Conservation (phyloP, 2,797 vertebrate genomes). For the Sternarchorhynchus goeldii region DNA sequence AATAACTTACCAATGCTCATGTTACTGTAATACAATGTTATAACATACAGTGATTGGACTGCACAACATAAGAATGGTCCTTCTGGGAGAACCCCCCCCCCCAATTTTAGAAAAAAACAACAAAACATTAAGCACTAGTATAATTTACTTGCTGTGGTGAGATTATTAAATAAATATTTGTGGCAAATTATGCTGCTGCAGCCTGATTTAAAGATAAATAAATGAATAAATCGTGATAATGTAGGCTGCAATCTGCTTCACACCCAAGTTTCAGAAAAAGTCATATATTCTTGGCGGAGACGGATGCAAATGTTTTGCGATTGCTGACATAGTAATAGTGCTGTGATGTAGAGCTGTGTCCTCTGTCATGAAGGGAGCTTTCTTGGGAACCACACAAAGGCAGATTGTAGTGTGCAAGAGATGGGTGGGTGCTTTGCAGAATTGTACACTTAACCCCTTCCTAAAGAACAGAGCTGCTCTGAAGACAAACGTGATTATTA, state of each 20-base stretch:
- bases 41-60: too few relatives aligned
- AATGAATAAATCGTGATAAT: neutral
- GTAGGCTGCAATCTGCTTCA: neutral
- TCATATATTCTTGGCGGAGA: constrained; percentile 9
- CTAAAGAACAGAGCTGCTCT: constrained; percentile 28
- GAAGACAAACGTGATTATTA: constrained; percentile 35
- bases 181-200: too few relatives aligned
- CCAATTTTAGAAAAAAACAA: too few relatives aligned
- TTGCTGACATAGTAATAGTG: constrained; percentile 64
- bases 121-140: too few relatives aligned
- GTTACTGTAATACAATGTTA: too few relatives aligned
- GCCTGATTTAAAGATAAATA: too few relatives aligned
- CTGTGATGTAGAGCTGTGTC: constrained; percentile 62
- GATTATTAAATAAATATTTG: too few relatives aligned
- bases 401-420: constrained; percentile 41
- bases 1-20: too few relatives aligned
- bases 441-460: constrained; percentile 32
- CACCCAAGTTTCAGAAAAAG: constrained; percentile 24
- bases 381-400: constrained; percentile 64
- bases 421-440: neutral
- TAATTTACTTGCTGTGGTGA: too few relatives aligned
- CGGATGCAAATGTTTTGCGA: constrained; percentile 56
- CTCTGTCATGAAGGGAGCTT: constrained; percentile 57
- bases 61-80: too few relatives aligned
- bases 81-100: too few relatives aligned